These are phyloP conservation scores for Muraenolepis orangiensis DNA, from an alignment of 2,797 vertebrate genomes.

Conservation along the genomic window DNA sequence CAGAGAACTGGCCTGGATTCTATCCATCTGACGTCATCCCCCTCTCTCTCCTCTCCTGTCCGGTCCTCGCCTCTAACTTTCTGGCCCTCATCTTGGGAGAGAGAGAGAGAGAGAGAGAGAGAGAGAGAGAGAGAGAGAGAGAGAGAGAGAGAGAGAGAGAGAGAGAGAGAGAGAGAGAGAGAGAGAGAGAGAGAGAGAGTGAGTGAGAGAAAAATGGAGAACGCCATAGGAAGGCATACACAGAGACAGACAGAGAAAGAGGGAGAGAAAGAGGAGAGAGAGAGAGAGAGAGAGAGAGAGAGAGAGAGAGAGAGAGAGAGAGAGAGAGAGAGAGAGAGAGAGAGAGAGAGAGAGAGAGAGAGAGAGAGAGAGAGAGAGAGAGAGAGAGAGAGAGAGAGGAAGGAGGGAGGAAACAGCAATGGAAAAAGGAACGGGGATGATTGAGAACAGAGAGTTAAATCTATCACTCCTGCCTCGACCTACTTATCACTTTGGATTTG, in stretches of 20 bases:
- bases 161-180: background rate
- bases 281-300: background rate
- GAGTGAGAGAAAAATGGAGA: conserved; percentile 39
- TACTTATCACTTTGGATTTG: too few species aligned
- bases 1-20: conserved; percentile 67
- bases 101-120: conserved; percentile 24
- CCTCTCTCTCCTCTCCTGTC: too few species aligned
- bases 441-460: background rate
- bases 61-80: conserved; percentile 29
- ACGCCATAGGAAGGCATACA: conserved; percentile 20
- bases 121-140: background rate
- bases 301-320: too few species aligned
- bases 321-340: background rate
- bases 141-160: background rate
- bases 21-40: conserved; percentile 8
- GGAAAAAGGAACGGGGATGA: background rate
- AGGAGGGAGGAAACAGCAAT: background rate
- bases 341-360: background rate
- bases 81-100: background rate
- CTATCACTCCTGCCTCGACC: background rate
- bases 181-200: too few species aligned
- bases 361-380: too few species aligned
- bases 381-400: background rate
- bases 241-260: background rate
- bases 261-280: background rate